A percentile compares a stretch with the other conserved stretches of the same genome.
phyloP scores from a whole-genome alignment of 35 echinoderm and acorn worm species.

The Apostichopus parvimensis region DNA sequence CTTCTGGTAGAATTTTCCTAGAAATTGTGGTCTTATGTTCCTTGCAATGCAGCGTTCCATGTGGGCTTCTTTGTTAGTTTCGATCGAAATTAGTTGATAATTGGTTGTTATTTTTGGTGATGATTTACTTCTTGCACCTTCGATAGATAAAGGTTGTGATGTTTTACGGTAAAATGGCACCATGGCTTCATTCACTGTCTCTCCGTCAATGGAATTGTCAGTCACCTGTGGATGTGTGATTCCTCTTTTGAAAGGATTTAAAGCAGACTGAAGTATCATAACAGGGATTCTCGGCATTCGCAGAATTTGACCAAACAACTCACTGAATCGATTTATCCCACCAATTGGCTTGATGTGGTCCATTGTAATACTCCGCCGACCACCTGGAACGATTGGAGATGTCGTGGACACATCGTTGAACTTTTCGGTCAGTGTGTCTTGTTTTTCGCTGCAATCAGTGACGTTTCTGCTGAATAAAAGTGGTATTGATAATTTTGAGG shows the following conservation, averaged over 20 bases:
- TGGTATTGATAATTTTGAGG: background rate
- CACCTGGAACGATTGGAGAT: background rate
- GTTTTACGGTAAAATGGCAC: background rate
- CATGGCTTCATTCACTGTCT: background rate
- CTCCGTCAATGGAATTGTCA: background rate
- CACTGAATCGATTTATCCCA: background rate
- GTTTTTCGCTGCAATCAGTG: background rate
- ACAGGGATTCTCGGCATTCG: background rate
- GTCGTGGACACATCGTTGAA: background rate
- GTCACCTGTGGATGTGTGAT: background rate
- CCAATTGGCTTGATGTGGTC: background rate
- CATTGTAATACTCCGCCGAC: background rate
- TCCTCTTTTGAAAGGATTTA: background rate
- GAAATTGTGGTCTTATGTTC: conserved; percentile 2
- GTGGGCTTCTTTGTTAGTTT: background rate
- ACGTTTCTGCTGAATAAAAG: background rate
- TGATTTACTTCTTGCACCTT: background rate
- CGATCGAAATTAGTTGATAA: background rate
- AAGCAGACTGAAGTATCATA: background rate
- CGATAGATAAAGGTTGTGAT: background rate
- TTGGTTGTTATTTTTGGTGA: background rate
- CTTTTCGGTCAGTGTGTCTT: background rate
- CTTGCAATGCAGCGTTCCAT: background rate
- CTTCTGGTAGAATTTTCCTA: background rate
- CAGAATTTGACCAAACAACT: background rate